Conservation (phyloP, 2,888 invertebrate genomes). For the Adela reaumurella region DNA sequence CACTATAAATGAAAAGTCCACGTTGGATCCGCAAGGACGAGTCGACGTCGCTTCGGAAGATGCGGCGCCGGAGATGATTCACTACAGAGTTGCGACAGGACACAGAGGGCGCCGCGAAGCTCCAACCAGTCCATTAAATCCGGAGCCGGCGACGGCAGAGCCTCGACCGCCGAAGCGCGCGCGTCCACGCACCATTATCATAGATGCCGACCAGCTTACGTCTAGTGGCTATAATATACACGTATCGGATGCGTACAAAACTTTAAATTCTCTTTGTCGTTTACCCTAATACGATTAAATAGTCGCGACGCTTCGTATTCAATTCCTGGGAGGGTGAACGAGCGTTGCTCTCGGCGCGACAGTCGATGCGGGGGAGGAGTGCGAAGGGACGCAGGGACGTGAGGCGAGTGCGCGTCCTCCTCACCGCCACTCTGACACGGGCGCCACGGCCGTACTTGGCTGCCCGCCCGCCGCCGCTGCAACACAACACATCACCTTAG, state of each 20-base stretch:
- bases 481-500: conserved; percentile 6
- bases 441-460: conserved; percentile 57
- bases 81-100: no score
- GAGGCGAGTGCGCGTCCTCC: conserved; percentile 26
- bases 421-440: conserved; percentile 53
- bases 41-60: no score
- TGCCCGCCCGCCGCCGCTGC: conserved; percentile 42
- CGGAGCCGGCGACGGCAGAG: no score
- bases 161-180: no score
- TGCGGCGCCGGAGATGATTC: no score
- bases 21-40: no score
- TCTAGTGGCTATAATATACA: neutral
- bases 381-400: conserved; percentile 6
- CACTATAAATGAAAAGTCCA: no score
- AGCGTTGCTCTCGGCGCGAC: conserved; percentile 10
- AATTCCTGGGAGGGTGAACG: neutral
- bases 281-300: neutral
- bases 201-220: neutral
- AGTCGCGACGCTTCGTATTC: neutral
- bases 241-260: neutral
- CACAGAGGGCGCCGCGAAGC: no score
- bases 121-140: no score
- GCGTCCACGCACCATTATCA: neutral
- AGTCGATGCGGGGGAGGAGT: conserved; percentile 4
- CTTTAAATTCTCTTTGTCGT: neutral